These are phyloP conservation scores for Barypeithes pellucidus DNA, from an alignment of 2,888 invertebrate species.

Conservation along the genomic window DNA sequence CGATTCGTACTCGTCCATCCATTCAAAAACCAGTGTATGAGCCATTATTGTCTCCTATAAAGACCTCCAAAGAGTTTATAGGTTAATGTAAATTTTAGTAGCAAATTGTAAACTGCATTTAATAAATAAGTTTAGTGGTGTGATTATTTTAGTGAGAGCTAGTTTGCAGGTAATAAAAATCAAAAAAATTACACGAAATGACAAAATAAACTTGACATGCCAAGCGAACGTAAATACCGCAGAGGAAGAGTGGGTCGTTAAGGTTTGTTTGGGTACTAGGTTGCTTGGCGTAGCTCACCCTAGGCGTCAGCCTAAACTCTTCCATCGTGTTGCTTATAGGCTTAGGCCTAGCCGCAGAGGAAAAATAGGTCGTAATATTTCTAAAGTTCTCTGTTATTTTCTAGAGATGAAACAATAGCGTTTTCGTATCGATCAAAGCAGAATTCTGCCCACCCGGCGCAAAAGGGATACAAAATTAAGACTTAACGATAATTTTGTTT, in stretches of 20 bases:
- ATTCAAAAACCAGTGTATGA: conserved; percentile 80
- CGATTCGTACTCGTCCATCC: conserved; percentile 85
- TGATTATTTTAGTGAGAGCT: neutral
- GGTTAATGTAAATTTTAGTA: neutral
- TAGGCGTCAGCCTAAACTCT: too few relatives aligned
- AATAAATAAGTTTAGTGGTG: neutral
- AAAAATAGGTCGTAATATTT: too few relatives aligned
- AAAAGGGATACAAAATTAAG: too few relatives aligned
- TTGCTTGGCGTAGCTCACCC: too few relatives aligned
- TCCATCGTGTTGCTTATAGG: too few relatives aligned
- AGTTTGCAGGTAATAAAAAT: conserved; percentile 31
- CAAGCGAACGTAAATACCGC: conserved; percentile 15
- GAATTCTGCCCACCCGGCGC: too few relatives aligned
- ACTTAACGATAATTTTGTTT: too few relatives aligned
- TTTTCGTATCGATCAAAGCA: too few relatives aligned
- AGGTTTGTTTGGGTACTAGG: too few relatives aligned
- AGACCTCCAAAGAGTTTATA: conserved; percentile 5
- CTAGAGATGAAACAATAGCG: too few relatives aligned
- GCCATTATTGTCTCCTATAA: conserved; percentile 62
- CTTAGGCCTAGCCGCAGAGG: too few relatives aligned
- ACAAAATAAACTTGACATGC: conserved; percentile 38
- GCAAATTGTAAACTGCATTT: neutral
- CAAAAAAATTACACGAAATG: conserved; percentile 32
- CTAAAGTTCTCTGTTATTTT: too few relatives aligned
- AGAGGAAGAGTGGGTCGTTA: neutral